Percentiles rank a stretch among this genome's conserved stretches.
Conservation (phyloP, 2,113 vertebrate genomes). For the Alligator sinensis region DNA sequence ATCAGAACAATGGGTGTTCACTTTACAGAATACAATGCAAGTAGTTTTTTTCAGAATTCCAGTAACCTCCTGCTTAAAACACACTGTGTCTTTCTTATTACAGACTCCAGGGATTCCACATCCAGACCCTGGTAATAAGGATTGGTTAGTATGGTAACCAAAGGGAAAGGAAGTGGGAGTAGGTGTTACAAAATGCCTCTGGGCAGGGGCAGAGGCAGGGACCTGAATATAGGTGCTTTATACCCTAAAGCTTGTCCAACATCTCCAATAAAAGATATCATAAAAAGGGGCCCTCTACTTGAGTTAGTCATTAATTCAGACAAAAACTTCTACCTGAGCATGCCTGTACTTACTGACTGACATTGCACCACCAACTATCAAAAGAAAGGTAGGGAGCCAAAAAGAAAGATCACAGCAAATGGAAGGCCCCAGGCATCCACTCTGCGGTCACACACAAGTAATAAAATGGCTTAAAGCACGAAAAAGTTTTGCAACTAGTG, state of each 20-base stretch:
- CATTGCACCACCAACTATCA: too few species aligned
- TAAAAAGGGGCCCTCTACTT: not conserved
- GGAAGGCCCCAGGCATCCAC: too few species aligned
- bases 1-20: constrained; percentile 15
- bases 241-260: too few species aligned
- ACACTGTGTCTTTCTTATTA: constrained; percentile 11
- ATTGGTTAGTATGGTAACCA: not conserved
- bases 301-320: not conserved
- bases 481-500: too few species aligned
- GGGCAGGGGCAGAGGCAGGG: too few species aligned
- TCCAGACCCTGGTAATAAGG: not conserved
- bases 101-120: constrained; percentile 19
- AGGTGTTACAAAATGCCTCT: not conserved
- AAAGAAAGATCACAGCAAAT: too few species aligned
- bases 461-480: too few species aligned
- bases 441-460: too few species aligned
- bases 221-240: too few species aligned
- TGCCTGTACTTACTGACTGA: too few species aligned
- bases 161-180: not conserved
- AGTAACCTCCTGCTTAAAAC: constrained; percentile 18
- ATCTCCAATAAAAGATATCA: too few species aligned
- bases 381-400: too few species aligned
- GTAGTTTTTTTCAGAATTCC: constrained; percentile 22
- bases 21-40: constrained; percentile 17
- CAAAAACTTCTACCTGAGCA: not conserved